phyloP scores from a whole-genome alignment of 2,113 vertebrate genomes.

The Odontophorus gujanensis region DNA sequence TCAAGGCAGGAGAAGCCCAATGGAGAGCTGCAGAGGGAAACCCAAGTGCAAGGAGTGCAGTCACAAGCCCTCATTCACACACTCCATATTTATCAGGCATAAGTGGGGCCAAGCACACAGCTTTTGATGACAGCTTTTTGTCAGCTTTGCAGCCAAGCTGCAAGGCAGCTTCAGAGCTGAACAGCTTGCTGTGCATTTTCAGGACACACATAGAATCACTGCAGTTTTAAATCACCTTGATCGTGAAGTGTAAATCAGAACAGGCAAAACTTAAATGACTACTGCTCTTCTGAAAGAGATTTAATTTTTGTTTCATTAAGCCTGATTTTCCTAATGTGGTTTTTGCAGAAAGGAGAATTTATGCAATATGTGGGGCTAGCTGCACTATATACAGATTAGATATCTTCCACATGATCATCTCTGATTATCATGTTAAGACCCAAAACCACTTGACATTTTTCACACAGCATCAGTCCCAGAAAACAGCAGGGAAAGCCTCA shows the following conservation, averaged over 20 bases:
- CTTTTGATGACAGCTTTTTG: accelerated
- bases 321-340: not conserved
- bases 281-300: not conserved
- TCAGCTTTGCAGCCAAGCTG: not conserved
- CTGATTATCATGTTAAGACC: not conserved
- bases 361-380: not conserved
- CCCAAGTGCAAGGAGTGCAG: accelerated
- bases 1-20: not conserved
- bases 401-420: not conserved
- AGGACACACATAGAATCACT: not conserved
- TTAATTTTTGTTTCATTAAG: not conserved
- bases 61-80: not conserved
- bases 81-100: not conserved
- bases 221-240: not conserved
- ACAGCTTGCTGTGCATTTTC: not conserved
- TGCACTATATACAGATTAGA: not conserved
- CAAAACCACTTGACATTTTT: slow-evolving; percentile 2
- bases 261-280: not conserved
- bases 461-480: not conserved
- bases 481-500: not conserved
- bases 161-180: not conserved
- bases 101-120: not conserved
- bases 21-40: not conserved
- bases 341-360: not conserved
- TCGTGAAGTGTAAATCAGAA: not conserved